Conservation (phyloP, 2,888 invertebrate genomes). For the Scotopteryx bipunctaria region DNA sequence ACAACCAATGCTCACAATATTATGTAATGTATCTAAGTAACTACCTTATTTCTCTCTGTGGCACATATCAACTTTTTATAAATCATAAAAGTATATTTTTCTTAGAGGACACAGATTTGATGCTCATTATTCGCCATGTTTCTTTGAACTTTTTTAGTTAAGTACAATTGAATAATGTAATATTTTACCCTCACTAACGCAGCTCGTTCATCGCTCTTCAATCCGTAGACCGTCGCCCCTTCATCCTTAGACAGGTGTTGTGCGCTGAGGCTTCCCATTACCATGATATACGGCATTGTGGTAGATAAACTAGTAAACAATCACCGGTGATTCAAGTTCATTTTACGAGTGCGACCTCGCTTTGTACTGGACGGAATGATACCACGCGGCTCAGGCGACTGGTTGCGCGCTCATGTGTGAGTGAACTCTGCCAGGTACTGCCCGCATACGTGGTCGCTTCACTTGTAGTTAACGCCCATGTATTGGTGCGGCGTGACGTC, state of each 20-base stretch:
- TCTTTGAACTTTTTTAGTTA: not conserved
- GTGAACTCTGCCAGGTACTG: slow-evolving; percentile 60
- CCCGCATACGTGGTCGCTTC: slow-evolving; percentile 47
- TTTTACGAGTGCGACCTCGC: slow-evolving; percentile 46
- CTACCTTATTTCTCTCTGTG: too few species aligned
- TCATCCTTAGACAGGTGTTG: slow-evolving; percentile 75
- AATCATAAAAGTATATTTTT: not conserved
- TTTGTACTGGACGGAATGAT: slow-evolving; percentile 32
- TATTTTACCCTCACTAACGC: slow-evolving; percentile 55
- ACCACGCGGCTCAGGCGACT: slow-evolving; percentile 56
- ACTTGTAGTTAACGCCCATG: slow-evolving; percentile 43
- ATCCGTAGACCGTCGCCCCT: slow-evolving; percentile 75
- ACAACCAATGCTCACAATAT: too few species aligned
- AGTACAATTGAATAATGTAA: slow-evolving; percentile 7
- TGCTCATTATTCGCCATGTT: not conserved
- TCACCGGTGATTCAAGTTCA: slow-evolving; percentile 55
- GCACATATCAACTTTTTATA: not conserved
- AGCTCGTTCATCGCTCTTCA: slow-evolving; percentile 74
- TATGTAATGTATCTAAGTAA: too few species aligned
- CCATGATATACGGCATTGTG: slow-evolving; percentile 79
- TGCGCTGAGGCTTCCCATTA: slow-evolving; percentile 75
- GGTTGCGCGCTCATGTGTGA: slow-evolving; percentile 63
- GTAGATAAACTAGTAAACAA: slow-evolving; percentile 35
- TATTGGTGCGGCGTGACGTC: slow-evolving; percentile 60
- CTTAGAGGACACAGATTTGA: not conserved